A percentile compares a stretch with the other conserved stretches of the same genome.
phyloP scores from a whole-genome alignment of 2,888 invertebrate species.

The Parelbella ahira region DNA sequence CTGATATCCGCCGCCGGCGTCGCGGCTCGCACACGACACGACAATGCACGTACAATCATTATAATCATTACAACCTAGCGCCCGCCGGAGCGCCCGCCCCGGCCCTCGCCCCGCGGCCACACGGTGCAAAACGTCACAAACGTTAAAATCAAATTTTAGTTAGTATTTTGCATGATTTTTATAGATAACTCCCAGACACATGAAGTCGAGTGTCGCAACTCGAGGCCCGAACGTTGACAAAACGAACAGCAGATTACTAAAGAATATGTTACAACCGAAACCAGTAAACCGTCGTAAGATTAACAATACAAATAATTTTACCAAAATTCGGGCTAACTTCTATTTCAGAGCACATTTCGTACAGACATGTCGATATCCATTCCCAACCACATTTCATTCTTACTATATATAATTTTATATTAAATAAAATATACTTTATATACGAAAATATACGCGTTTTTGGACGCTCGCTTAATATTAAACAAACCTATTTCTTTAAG shows the following conservation, averaged over 20 bases:
- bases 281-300: no score
- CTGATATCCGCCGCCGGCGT: conserved; percentile 8
- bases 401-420: conserved; percentile 10
- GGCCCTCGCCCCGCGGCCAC: no score
- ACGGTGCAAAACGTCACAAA: no score
- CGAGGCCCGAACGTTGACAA: conserved; percentile 17
- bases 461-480: conserved; percentile 20
- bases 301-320: conserved; percentile 6
- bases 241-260: conserved; percentile 11
- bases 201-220: conserved; percentile 13
- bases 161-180: conserved; percentile 14
- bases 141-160: no score
- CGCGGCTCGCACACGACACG: no score
- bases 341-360: background rate
- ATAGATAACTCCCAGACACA: conserved; percentile 14
- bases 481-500: conserved; percentile 14
- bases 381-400: conserved; percentile 1
- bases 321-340: conserved; percentile 13
- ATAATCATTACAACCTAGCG: no score
- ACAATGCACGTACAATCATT: no score
- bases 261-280: conserved; percentile 24
- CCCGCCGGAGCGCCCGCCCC: no score
- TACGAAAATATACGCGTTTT: conserved; percentile 25
- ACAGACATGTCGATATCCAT: conserved; percentile 16
- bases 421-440: conserved; percentile 25